Evolutionary conservation across 2,888 invertebrate genomes (phyloP).

Genomic region (Nomada hirtipes): DNA sequence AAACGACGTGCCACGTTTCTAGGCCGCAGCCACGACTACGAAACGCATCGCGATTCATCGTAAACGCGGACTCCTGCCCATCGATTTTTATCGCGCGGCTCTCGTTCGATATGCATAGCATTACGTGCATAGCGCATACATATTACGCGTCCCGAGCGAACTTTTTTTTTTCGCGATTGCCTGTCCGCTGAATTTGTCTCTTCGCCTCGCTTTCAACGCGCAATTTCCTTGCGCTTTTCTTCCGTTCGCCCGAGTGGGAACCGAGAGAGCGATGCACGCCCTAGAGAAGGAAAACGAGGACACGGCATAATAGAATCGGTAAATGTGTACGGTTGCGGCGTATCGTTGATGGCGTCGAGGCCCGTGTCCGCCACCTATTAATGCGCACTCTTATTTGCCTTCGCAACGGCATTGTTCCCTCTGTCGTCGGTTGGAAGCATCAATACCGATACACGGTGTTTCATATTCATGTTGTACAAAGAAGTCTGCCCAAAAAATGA

Average conservation of each 20-base stretch:
- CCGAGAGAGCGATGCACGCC: too few species aligned
- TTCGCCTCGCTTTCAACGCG: not conserved
- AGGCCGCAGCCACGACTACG: slow-evolving; percentile 16
- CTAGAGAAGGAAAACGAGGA: not conserved
- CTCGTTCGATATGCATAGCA: slow-evolving; percentile 30
- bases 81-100: slow-evolving; percentile 42
- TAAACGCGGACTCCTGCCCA: slow-evolving; percentile 34
- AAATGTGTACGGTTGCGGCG: too few species aligned
- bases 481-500: too few species aligned
- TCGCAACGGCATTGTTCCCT: not conserved
- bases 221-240: not conserved
- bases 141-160: not conserved
- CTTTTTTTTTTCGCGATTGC: not conserved
- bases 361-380: not conserved
- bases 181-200: not conserved
- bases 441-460: not conserved
- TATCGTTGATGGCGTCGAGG: not conserved
- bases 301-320: not conserved
- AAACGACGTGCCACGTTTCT: slow-evolving; percentile 13
- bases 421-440: not conserved
- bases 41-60: slow-evolving; percentile 15
- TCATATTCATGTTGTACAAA: too few species aligned
- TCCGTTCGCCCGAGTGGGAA: not conserved
- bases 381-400: not conserved
- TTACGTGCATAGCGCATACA: not conserved